These are phyloP conservation scores for Aquatica leii DNA, from an alignment of 2,888 invertebrate genomes.

Conservation along the genomic window DNA sequence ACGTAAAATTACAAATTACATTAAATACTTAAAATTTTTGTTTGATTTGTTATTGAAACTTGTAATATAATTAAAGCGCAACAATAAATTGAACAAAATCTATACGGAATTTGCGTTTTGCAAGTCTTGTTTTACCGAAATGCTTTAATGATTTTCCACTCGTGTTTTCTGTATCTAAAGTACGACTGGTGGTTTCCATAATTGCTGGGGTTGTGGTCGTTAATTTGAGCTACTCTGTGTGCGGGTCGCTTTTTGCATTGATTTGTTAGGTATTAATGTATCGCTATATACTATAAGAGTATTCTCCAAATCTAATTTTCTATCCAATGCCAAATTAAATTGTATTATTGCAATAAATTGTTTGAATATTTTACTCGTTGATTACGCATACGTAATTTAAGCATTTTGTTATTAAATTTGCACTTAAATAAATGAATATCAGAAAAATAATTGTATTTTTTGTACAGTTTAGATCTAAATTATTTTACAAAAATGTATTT, in stretches of 20 bases:
- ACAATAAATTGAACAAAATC: slow-evolving; percentile 7
- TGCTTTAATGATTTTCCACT: slow-evolving; percentile 36
- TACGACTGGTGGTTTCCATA: slow-evolving; percentile 36
- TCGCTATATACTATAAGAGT: slow-evolving; percentile 19
- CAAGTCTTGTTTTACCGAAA: slow-evolving; percentile 8
- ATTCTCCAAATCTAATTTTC: slow-evolving; percentile 8
- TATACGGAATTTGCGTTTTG: background rate
- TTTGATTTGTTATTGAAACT: too few species aligned
- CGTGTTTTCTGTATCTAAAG: slow-evolving; percentile 33
- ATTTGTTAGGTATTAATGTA: slow-evolving; percentile 36
- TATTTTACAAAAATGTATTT: too few species aligned
- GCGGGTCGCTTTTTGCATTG: slow-evolving; percentile 36
- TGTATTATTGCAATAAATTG: slow-evolving; percentile 3
- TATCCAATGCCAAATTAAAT: slow-evolving; percentile 16
- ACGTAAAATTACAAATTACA: too few species aligned
- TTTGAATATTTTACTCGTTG: background rate
- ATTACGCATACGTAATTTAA: slow-evolving; percentile 5
- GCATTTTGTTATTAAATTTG: background rate
- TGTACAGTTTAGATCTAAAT: too few species aligned
- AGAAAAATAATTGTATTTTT: too few species aligned
- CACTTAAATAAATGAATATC: too few species aligned
- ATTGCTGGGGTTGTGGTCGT: slow-evolving; percentile 37
- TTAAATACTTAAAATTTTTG: too few species aligned
- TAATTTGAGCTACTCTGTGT: slow-evolving; percentile 35
- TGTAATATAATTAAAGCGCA: background rate